phyloP scores from a whole-genome alignment of 2,113 vertebrate species.

The Rattus rattus region DNA sequence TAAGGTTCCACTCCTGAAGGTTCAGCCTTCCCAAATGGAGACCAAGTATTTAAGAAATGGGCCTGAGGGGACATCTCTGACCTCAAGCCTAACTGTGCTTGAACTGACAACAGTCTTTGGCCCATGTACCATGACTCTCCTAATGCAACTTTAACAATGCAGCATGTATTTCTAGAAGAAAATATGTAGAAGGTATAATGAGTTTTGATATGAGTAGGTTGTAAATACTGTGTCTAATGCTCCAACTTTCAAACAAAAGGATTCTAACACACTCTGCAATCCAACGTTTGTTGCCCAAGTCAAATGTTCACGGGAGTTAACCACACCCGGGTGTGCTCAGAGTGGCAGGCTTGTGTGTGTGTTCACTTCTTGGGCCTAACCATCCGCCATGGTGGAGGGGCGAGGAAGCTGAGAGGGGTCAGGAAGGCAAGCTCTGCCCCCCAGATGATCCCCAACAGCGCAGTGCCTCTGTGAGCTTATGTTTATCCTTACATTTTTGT shows the following conservation, averaged over 20 bases:
- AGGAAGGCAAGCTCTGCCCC: background rate
- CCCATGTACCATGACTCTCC: too few species aligned
- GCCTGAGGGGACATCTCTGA: background rate
- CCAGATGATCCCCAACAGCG: too few species aligned
- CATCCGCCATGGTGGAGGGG: background rate
- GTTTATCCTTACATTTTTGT: background rate
- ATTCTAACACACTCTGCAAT: background rate
- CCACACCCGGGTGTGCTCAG: background rate
- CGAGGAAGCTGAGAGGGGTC: background rate
- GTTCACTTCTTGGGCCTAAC: too few species aligned
- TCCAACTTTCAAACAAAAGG: background rate
- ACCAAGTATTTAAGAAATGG: background rate
- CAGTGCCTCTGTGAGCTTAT: too few species aligned
- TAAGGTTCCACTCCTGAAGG: background rate
- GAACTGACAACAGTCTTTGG: background rate
- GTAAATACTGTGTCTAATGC: background rate
- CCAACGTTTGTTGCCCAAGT: background rate
- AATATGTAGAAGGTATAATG: background rate
- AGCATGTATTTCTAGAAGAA: background rate
- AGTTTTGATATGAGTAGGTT: background rate
- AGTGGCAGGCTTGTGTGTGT: too few species aligned
- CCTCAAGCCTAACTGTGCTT: background rate
- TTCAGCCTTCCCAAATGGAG: background rate
- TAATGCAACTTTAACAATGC: background rate
- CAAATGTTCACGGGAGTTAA: too few species aligned